These are phyloP conservation scores for Crocodylus rhombifer DNA, from an alignment of 2,797 vertebrate species.

Conservation along the genomic window DNA sequence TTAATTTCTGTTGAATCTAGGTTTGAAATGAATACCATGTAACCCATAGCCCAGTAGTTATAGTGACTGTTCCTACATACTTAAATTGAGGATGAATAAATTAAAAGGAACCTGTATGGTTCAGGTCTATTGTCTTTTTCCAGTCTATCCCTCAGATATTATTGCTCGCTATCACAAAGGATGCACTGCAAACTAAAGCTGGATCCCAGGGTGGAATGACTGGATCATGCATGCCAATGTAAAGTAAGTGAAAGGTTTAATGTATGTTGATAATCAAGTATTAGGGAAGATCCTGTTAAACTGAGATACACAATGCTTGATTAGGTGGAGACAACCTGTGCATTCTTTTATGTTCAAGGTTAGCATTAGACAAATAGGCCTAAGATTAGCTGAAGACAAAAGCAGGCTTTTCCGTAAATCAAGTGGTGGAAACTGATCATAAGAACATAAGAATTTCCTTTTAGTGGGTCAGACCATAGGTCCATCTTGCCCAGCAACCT, in stretches of 20 bases:
- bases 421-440: too few relatives aligned
- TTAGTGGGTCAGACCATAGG: too few relatives aligned
- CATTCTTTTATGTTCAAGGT: not conserved
- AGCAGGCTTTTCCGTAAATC: too few relatives aligned
- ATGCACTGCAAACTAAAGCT: not conserved
- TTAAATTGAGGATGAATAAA: not conserved
- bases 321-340: not conserved
- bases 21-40: not conserved
- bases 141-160: not conserved
- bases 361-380: too few relatives aligned
- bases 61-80: not conserved
- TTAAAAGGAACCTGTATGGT: not conserved
- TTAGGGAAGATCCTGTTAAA: constrained; percentile 14
- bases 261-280: not conserved
- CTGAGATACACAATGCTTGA: constrained; percentile 12
- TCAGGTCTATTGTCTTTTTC: not conserved
- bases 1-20: not conserved
- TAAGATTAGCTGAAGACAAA: too few relatives aligned
- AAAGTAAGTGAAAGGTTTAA: not conserved
- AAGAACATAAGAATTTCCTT: too few relatives aligned
- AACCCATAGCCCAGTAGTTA: not conserved
- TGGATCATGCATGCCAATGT: not conserved
- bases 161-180: not conserved
- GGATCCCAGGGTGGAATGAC: not conserved
- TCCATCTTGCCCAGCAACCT: too few relatives aligned